Base-by-base conservation (phyloP, 2,113 vertebrate genomes). In the Rafetus swinhoei region DNA sequence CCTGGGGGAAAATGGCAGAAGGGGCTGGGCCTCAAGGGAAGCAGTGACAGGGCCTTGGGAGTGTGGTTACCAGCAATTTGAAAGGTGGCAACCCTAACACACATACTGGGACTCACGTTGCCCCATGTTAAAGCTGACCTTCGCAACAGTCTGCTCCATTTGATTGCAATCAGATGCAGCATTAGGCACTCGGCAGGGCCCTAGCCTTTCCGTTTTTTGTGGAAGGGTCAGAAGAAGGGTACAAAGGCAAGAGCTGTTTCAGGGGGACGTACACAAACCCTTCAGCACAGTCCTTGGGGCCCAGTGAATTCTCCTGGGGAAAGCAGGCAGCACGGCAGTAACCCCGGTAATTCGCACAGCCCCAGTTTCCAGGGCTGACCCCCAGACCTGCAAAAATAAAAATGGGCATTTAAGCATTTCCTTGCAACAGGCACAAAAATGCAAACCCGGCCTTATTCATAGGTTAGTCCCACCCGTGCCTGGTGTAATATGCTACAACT, bases 331-430 rank as follows among this genome's bases (percentile, higher is more conserved):
- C 62, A 13, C 95, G 96, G 32, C 97, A 97, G 39, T 93, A 76
- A 1, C 97, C 96, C n/a, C 90, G 87, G 39, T 94, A 97, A 88
- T 93, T 93, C 11, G 85, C 92, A 32, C 96, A 97, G n/a, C 93
- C 94, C 96, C 97, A 96, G 2, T 79, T 84, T 4, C 76, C 65
- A 27, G 39, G 76, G 45, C 86, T 85, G 39, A 56, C 81, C 5
- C 55, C 76, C 55, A 87, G 39, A 87, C 81, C 96, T 97, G 95
- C 3, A 74, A 72, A 25, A 18, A 18, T 8, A 84, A 21, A 74
- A 74, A 25, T 3, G 18, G 27, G n/a, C 25, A 55, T 32, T 9
- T 56, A 8, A 56, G 50, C 16, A 3, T 19, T 35, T 10, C 6
- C 7, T 27, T 27, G 2, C 32, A 80, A 45, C n/a, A 8, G 25